Conservation (phyloP, 2,113 vertebrate genomes). For the Anguilla japonica region DNA sequence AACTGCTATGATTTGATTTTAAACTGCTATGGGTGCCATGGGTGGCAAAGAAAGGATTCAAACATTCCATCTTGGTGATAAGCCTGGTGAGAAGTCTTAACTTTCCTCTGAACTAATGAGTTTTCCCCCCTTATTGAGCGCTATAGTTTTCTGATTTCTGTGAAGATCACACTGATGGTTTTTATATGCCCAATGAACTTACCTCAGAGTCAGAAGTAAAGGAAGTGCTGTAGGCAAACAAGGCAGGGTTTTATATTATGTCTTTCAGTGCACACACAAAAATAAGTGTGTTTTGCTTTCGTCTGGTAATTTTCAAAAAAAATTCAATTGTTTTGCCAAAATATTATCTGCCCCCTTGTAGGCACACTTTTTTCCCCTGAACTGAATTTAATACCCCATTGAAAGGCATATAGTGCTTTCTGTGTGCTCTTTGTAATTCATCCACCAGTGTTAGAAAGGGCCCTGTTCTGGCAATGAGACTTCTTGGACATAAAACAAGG, state of each 20-base stretch:
- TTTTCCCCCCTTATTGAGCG: neutral
- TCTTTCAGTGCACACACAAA: neutral
- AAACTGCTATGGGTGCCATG: too few relatives aligned
- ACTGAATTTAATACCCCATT: neutral
- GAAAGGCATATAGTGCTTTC: neutral
- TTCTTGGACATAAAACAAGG: neutral
- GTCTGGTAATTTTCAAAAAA: neutral
- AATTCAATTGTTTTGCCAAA: neutral
- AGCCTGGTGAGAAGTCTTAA: neutral
- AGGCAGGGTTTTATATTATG: neutral
- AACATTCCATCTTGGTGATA: too few relatives aligned
- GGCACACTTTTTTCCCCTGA: neutral
- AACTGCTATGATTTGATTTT: too few relatives aligned
- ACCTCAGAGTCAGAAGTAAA: neutral
- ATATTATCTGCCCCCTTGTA: neutral
- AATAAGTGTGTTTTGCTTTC: neutral
- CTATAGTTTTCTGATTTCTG: neutral
- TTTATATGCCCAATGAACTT: neutral
- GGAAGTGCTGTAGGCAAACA: neutral
- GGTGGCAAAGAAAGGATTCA: too few relatives aligned
- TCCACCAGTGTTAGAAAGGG: neutral
- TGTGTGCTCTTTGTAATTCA: neutral
- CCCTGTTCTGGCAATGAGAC: neutral
- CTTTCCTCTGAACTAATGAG: neutral
- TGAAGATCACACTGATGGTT: neutral